Base-by-base conservation (phyloP, 2,888 invertebrate species). In the Quadroppia sp. region DNA sequence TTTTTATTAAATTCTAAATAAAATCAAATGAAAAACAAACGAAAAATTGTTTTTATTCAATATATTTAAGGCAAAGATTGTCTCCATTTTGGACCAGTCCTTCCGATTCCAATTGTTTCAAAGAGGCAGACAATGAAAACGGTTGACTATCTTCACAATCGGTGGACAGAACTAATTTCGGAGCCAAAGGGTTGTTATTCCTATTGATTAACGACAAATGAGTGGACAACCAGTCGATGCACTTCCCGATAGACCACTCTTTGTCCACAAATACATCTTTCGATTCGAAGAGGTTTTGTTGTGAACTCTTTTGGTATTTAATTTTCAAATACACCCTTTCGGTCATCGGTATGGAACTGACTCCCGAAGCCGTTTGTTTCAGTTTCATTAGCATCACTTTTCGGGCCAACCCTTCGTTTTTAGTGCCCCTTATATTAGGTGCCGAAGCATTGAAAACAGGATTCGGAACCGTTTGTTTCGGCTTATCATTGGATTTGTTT, bases 351-450 rank as follows among this genome's bases (percentile, higher is more conserved):
- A 74, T 64, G 1, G 74, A 74, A 45, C n/a, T 30, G 17, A 28
- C n/a, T n/a, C 76, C 76, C 23, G 36, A 32, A 11, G 74, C 72
- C 13, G 48, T 67, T 45, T 56, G 64, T 48, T 74, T 74, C 13
- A 76, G 32, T 72, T 76, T 76, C 76, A 76, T 76, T 23, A 64
- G 42, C 11, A 72, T 72, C 7, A 76, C 76, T 69, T 71, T 74
- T 56, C 25, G 25, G 9, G 74, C 72, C 25, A 76, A 69, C 28
- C 67, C 69, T 32, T 76, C 70, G 69, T 76, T 76, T 40, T 76
- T 76, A 15, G 71, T 71, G 11, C 76, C 76, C 61, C 45, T 74
- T 2, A 30, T 17, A 13, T 61, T 61, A 0, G 45, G 61, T 13
- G 59, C 48, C 3, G 56, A 32, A 32, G 36, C 6, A 11, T 36